Evolutionary conservation across 2,797 vertebrate genomes (phyloP).

Genomic region (Coregonus ussuriensis): DNA sequence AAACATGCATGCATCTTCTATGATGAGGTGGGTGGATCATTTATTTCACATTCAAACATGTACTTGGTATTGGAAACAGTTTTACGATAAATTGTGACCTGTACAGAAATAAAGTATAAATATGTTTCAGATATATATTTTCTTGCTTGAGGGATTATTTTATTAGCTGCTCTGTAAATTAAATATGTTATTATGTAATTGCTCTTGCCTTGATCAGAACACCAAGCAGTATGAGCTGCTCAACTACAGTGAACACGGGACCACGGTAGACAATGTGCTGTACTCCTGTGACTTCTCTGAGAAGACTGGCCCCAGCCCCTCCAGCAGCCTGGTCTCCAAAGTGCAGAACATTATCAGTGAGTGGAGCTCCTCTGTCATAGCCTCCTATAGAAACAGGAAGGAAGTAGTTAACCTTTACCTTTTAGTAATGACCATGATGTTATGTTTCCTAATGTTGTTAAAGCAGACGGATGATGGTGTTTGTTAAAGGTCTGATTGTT

Average conservation of each 20-base stretch:
- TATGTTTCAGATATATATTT: neutral
- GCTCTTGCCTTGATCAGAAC: slow-evolving; percentile 68
- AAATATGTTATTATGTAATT: neutral
- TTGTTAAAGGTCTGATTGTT: neutral
- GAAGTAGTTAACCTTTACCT: neutral
- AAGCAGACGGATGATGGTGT: neutral
- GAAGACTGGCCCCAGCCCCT: slow-evolving; percentile 81
- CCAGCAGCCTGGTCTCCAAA: slow-evolving; percentile 88
- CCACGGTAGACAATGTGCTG: slow-evolving; percentile 87
- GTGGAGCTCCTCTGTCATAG: slow-evolving; percentile 33
- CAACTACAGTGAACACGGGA: slow-evolving; percentile 91
- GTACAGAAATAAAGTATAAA: too few species aligned
- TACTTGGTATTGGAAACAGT: neutral
- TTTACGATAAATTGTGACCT: too few species aligned
- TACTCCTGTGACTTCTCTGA: slow-evolving; percentile 90
- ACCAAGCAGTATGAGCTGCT: slow-evolving; percentile 90
- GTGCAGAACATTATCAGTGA: slow-evolving; percentile 89
- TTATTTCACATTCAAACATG: neutral
- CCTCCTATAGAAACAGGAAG: neutral
- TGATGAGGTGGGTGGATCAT: slow-evolving; percentile 76
- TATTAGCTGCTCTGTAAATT: neutral
- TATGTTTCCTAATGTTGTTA: neutral
- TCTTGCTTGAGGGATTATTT: neutral
- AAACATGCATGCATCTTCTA: slow-evolving; percentile 92
- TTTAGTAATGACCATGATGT: neutral